Percentiles rank a stretch among this genome's conserved stretches.
Evolutionary conservation across 1,140 invertebrate species (phyloP).

Genomic region (Aleiodes sp.): DNA sequence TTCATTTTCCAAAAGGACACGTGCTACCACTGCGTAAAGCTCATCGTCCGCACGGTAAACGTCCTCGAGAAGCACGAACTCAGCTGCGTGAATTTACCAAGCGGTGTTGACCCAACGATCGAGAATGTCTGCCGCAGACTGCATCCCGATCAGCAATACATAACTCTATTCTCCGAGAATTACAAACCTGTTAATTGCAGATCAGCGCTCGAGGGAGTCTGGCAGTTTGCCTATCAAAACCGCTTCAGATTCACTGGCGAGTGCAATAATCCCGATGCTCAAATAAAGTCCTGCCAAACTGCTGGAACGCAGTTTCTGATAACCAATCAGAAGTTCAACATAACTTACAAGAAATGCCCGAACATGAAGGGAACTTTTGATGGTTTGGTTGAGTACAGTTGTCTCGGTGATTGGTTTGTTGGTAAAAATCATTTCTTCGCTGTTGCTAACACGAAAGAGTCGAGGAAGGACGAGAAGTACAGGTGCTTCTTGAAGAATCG

Average conservation of each 20-base stretch:
- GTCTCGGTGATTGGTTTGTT: slow-evolving; percentile 94
- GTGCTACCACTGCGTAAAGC: slow-evolving; percentile 87
- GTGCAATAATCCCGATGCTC: slow-evolving; percentile 85
- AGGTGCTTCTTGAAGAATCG: slow-evolving; percentile 93
- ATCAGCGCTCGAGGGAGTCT: slow-evolving; percentile 92
- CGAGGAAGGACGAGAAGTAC: slow-evolving; percentile 92
- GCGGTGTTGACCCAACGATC: slow-evolving; percentile 74
- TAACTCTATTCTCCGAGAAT: slow-evolving; percentile 90
- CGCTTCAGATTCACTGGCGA: slow-evolving; percentile 91
- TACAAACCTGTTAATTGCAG: slow-evolving; percentile 91
- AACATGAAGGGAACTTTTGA: slow-evolving; percentile 88
- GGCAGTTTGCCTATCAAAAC: slow-evolving; percentile 95
- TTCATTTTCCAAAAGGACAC: slow-evolving; percentile 78
- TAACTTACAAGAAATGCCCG: slow-evolving; percentile 89
- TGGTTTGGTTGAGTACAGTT: slow-evolving; percentile 92
- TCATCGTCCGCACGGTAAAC: slow-evolving; percentile 88
- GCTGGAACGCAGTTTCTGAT: slow-evolving; percentile 96
- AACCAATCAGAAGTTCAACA: slow-evolving; percentile 96
- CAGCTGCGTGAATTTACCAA: slow-evolving; percentile 77
- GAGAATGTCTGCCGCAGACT: slow-evolving; percentile 80
- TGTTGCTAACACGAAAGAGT: slow-evolving; percentile 93
- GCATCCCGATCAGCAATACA: slow-evolving; percentile 80
- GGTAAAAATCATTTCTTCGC: slow-evolving; percentile 96
- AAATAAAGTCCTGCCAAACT: slow-evolving; percentile 93
- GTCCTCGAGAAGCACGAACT: slow-evolving; percentile 87